phyloP scores from a whole-genome alignment of 2,888 invertebrate genomes.

The Frankliniella intonsa region DNA sequence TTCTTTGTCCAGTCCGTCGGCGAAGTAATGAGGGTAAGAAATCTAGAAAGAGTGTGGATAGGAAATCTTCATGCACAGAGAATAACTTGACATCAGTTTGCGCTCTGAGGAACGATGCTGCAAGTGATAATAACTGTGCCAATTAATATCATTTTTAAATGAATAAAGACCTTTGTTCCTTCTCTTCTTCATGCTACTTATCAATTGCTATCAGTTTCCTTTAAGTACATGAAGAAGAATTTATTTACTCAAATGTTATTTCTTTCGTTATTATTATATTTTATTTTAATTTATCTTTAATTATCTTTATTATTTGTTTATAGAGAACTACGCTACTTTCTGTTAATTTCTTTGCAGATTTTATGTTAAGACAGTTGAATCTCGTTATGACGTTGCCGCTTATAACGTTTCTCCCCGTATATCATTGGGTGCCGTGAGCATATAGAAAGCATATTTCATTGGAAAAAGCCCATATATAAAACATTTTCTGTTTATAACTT shows the following conservation, averaged over 20 bases:
- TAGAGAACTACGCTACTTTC: not conserved
- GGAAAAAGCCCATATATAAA: too few species aligned
- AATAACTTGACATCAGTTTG: not conserved
- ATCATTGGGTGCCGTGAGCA: too few species aligned
- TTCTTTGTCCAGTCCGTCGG: not conserved
- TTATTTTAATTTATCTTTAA: not conserved
- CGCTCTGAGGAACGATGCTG: slow-evolving; percentile 7
- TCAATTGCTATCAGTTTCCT: not conserved
- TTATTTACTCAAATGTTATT: not conserved
- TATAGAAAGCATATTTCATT: too few species aligned
- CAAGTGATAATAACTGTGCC: slow-evolving; percentile 22
- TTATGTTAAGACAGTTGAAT: not conserved
- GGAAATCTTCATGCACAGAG: not conserved
- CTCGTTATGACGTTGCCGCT: too few species aligned
- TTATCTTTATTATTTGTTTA: not conserved
- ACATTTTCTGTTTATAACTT: too few species aligned
- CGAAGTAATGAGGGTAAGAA: slow-evolving; percentile 14
- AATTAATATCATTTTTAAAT: not conserved
- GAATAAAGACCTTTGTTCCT: not conserved
- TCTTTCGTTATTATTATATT: not conserved
- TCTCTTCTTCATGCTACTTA: not conserved
- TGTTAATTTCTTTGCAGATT: too few species aligned
- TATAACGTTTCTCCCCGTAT: too few species aligned
- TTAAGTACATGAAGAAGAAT: not conserved
- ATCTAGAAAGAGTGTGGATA: slow-evolving; percentile 5